Evolutionary conservation across 2,113 vertebrate genomes (phyloP), one percentile per base, ranked within the genome.

Genomic region (Mus pahari): DNA sequence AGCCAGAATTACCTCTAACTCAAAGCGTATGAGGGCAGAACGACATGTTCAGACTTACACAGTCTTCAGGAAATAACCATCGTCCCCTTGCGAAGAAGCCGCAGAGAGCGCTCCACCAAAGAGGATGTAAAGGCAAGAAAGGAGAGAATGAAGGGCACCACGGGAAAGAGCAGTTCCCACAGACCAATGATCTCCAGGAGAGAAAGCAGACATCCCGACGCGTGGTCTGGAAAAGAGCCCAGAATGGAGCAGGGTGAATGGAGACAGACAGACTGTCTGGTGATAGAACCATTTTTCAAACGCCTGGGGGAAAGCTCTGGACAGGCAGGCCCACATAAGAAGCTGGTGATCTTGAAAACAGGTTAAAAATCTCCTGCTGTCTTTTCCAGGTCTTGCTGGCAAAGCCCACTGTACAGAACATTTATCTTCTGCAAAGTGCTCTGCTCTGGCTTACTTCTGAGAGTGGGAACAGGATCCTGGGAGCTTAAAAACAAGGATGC

Each of bases 271-370:
- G 12, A 3, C 58, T 60, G n/a, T 5, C 16, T 9, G 22, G 16
- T 17, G 4, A 28, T 74, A 73, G 0, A 5, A 55, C 45, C 60
- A 73, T 45, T 79, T 94, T 83, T n/a, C 9, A 68, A 91, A 53
- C 17, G 87, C 58, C 26, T 70, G 62, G 62, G 68, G 24, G 48
- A 89, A 64, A 39, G 28, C 26, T 24, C 90, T 90, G 55, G 55
- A 70, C 20, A 93, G n/a, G 5, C 53, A 36, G 70, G 24, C 53
- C 28, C n/a, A 83, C 12, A 73, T 48, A 75, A 39, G 20, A 91
- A 89, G 48, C 33, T 77, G 31, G 64, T 55, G 50, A 92, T 94
- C 58, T 89, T 95, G 70, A 73, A 77, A 95, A 92, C 14, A 64
- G 92, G 55, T n/a, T 96, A 36, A 62, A 79, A 70, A 62, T 75